phyloP scores from a whole-genome alignment of 2,797 vertebrate genomes.

The Clamator glandarius region DNA sequence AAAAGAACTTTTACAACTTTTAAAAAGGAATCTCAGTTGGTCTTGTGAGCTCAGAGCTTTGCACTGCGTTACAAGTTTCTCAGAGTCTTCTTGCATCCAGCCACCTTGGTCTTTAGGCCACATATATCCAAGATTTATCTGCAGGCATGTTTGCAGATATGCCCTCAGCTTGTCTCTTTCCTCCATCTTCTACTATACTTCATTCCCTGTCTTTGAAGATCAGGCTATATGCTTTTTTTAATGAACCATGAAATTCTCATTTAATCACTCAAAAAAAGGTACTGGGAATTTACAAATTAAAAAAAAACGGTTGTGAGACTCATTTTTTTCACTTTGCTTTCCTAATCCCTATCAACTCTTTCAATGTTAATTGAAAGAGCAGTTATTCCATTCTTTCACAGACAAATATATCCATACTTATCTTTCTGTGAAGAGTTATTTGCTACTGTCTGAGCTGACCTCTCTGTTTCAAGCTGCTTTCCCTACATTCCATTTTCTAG shows the following conservation, averaged over 20 bases:
- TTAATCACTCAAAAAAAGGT: not conserved
- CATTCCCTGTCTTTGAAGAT: conserved; percentile 19
- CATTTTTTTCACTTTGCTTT: not conserved
- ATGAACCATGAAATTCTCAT: not conserved
- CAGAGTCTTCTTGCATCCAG: not conserved
- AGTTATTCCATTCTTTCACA: not conserved
- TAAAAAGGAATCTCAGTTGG: not conserved
- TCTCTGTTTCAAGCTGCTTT: conserved; percentile 15
- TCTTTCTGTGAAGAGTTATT: not conserved
- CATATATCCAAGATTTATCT: not conserved
- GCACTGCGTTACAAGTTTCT: not conserved
- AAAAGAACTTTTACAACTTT: not conserved
- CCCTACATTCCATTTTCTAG: conserved; percentile 51
- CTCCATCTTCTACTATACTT: not conserved
- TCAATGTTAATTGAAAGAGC: not conserved
- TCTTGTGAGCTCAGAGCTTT: not conserved
- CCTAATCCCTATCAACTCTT: not conserved
- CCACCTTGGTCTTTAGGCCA: not conserved
- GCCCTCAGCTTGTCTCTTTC: not conserved
- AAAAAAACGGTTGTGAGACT: not conserved
- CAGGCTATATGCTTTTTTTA: not conserved
- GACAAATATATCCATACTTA: not conserved
- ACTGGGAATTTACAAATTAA: not conserved
- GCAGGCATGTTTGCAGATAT: not conserved
- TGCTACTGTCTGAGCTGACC: not conserved